Base-by-base conservation (phyloP, 1,140 invertebrate genomes). In the Conopomorpha cramerella region DNA sequence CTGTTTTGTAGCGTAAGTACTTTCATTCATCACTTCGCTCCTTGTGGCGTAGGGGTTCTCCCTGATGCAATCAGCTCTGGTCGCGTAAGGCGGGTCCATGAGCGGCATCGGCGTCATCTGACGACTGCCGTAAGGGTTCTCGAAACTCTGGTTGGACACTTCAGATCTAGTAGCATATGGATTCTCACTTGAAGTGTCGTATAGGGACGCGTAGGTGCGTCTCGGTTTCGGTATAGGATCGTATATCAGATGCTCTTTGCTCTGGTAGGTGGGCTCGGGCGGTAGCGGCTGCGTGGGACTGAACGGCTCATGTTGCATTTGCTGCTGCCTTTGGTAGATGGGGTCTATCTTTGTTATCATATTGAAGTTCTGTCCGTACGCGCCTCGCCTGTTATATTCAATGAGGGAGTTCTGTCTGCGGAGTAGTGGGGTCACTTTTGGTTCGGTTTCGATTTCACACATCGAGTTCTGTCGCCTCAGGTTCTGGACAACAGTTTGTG, bases 281-380 rank as follows among this genome's bases (percentile, higher is more conserved):
- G 72, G 72, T 74, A 72, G 55, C 16, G 67, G 59, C 57, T 77
- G 68, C 10, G 68, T 63, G 30, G 72, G 72, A 37, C 70, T 64
- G 50, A 74, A 77, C 10, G 76, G 71, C 67, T 78, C 76, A 32
- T 77, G 68, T 53, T 71, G 77, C 36, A 56, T 60, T 57, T 78
- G 72, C 38, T 68, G 57, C 34, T 68, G 68, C 62, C 74, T 73
- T 71, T 79, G 77, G 66, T 79, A 79, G 41, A 79, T 66, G 15
- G 77, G 77, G 49, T 79, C 77, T 59, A 79, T 79, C 58, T 74
- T 74, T 53, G 74, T 78, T 49, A 79, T 78, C 67, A 79, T 68
- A 55, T 79, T 79, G 65, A 73, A 79, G 51, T 50, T 72, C 19
- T 68, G 64, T 36, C 65, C 63, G 41, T 71, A 77, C 40, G 66